These are phyloP conservation scores for Malacosoma neustria DNA, from an alignment of 2,888 invertebrate genomes.

Conservation along the genomic window DNA sequence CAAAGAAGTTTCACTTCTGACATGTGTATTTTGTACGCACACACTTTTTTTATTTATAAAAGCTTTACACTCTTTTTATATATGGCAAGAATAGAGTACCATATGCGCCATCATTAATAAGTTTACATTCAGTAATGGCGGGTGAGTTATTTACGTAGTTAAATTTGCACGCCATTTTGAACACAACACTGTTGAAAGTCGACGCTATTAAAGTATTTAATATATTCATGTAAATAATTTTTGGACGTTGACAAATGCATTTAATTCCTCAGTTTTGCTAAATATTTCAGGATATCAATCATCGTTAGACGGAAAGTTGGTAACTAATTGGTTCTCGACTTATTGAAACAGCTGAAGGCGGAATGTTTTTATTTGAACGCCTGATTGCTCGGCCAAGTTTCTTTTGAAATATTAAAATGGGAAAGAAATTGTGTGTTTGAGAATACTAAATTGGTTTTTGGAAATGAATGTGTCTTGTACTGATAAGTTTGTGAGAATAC, in stretches of 20 bases:
- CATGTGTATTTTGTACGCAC: too few species aligned
- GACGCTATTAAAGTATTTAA: background rate
- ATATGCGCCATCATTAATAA: too few species aligned
- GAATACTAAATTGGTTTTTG: background rate
- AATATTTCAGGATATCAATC: conserved; percentile 8
- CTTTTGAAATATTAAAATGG: background rate
- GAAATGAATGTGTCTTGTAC: background rate
- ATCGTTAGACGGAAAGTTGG: background rate
- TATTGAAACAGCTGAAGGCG: background rate
- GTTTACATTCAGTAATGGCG: too few species aligned
- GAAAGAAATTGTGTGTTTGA: background rate
- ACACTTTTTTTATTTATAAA: too few species aligned
- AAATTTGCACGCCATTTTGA: background rate
- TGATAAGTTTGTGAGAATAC: too few species aligned
- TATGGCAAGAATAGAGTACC: too few species aligned
- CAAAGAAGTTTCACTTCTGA: too few species aligned
- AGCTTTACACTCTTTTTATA: too few species aligned
- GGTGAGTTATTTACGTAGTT: background rate
- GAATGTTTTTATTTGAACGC: background rate
- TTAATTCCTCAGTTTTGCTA: conserved; percentile 8
- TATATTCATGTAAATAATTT: background rate
- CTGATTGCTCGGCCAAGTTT: background rate
- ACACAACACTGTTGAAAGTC: background rate
- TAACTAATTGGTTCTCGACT: background rate
- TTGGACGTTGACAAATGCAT: conserved; percentile 10